A percentile compares a stretch with the other conserved stretches of the same genome.
These are phyloP conservation scores for Porites lobata DNA, from an alignment of 92 coral and sea anemone genomes.

Conservation along the genomic window DNA sequence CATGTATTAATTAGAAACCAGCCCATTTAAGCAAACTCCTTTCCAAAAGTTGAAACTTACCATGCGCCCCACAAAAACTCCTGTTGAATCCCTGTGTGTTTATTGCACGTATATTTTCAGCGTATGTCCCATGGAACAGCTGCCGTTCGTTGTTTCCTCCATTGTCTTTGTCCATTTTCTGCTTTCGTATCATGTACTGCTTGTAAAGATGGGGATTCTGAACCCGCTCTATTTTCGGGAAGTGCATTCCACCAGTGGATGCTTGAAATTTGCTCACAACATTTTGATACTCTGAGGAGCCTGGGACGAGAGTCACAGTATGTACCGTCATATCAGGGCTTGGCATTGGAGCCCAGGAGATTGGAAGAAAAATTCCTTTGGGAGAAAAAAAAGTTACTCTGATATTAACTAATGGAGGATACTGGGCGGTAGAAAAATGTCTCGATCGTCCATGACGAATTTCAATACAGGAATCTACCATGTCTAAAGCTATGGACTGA, in stretches of 20 bases:
- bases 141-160: conserved; percentile 75
- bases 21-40: too few relatives aligned
- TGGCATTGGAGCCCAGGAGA: conserved; percentile 56
- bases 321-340: not conserved
- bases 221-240: conserved; percentile 72
- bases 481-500: too few relatives aligned
- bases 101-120: conserved; percentile 58
- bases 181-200: conserved; percentile 68
- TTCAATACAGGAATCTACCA: too few relatives aligned
- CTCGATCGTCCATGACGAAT: too few relatives aligned
- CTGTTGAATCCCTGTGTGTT: conserved; percentile 81
- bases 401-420: too few relatives aligned
- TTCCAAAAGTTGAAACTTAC: not conserved
- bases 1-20: too few relatives aligned
- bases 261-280: conserved; percentile 41
- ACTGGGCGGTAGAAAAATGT: too few relatives aligned
- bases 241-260: conserved; percentile 52
- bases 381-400: too few relatives aligned
- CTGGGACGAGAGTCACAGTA: conserved; percentile 17
- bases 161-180: conserved; percentile 78
- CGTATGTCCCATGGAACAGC: conserved; percentile 85
- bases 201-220: conserved; percentile 82
- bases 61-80: conserved; percentile 44
- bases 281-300: conserved; percentile 66
- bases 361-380: conserved; percentile 38